phyloP scores from a whole-genome alignment of 2,888 invertebrate genomes.

The Cotesia congregata region DNA sequence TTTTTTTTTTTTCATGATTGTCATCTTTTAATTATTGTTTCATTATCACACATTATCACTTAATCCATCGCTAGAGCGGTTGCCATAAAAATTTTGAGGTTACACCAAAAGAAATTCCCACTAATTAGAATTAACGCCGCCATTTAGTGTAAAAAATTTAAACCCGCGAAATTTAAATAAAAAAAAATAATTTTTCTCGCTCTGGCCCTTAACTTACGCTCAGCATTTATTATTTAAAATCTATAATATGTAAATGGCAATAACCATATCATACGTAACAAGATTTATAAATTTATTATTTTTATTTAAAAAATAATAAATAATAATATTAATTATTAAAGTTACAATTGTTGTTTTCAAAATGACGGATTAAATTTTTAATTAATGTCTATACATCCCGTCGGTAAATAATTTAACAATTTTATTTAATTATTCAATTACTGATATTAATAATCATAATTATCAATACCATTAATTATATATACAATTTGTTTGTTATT shows the following conservation, averaged over 20 bases:
- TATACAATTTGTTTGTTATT: background rate
- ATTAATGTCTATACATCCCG: background rate
- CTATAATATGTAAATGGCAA: background rate
- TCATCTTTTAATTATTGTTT: background rate
- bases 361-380: background rate
- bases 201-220: background rate
- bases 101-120: no score
- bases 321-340: background rate
- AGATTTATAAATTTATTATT: background rate
- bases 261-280: background rate
- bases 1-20: conserved; percentile 21
- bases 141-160: background rate
- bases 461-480: background rate
- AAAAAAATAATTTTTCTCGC: background rate
- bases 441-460: background rate
- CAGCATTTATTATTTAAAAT: background rate
- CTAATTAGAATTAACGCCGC: no score
- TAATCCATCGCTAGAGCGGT: no score
- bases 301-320: background rate
- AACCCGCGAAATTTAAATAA: background rate
- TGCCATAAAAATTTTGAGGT: no score
- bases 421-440: background rate
- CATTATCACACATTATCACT: background rate
- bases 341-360: background rate
- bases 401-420: background rate